Base-by-base conservation (phyloP, 2,888 invertebrate genomes). In the Eilema depressum region DNA sequence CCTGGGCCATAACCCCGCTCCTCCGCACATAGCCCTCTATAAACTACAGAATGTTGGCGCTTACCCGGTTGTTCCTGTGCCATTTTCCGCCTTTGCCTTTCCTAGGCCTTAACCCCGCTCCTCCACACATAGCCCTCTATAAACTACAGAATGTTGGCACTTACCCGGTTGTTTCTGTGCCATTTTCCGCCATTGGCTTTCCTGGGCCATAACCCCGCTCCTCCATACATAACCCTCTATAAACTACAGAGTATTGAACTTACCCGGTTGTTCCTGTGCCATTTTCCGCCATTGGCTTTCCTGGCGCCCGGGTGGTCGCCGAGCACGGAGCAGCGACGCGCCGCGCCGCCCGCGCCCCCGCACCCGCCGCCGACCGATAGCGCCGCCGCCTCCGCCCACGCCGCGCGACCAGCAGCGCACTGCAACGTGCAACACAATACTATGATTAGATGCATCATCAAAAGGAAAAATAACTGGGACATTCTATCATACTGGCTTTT, bases 241-340 rank as follows among this genome's bases (percentile, higher is more conserved):
- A 41, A 17, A 3, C 14, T 10, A 17, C 7, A 3, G 7, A 23
- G 17, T 20, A 20, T 47, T 47, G 47, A 8, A 11, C 74, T 47
- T 96, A 98, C 98, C 96, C 98, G 96, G 96, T 98, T 98, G 93
- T 97, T 96, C 93, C 98, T 97, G 96, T 98, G 97, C 98, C 98
- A 98, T 97, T 98, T 98, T 95, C 97, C 96, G 77, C 90, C 83
- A 63, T 83, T 86, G 85, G 90, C 92, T 63, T 89, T 85, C 59
- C 94, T 81, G 57, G 95, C 93, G 89, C 96, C 96, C 86, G 97
- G 97, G 89, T 97, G 97, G 94, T 97, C 97, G 88, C 97, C 96
- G 91, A 91, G 92, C 82, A 95, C 95, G 78, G 95, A 95, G 90
- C 95, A 95, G 91, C 89, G 96, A 86, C 92, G 95, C 89, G 92